Evolutionary conservation across 1,140 invertebrate genomes (phyloP).

Genomic region (Pemphigus obesinymphae): DNA sequence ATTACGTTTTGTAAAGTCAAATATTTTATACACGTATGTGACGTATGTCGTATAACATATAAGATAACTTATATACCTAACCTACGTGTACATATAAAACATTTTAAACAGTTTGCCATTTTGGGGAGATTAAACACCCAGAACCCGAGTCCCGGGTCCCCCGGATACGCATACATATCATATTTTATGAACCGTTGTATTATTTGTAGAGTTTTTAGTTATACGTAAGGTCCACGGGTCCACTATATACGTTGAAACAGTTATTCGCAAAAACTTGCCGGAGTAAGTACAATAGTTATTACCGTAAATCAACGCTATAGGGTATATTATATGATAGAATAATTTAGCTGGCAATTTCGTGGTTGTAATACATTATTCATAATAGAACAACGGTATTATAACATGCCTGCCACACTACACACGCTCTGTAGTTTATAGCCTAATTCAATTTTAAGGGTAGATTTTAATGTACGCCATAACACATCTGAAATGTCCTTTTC

Average conservation of each 20-base stretch:
- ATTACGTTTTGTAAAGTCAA: too few species aligned
- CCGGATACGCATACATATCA: too few species aligned
- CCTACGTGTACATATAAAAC: too few species aligned
- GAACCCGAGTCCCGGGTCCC: too few species aligned
- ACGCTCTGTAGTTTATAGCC: not conserved
- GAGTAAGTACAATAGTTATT: not conserved
- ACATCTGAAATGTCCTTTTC: not conserved
- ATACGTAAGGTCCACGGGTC: not conserved
- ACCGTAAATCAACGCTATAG: constrained; percentile 2
- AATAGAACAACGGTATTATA: constrained; percentile 15
- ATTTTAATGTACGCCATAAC: constrained; percentile 3
- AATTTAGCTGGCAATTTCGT: constrained; percentile 29
- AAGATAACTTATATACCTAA: too few species aligned
- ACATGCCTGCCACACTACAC: not conserved
- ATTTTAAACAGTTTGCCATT: too few species aligned
- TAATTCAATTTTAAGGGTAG: constrained; percentile 1
- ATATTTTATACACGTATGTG: too few species aligned
- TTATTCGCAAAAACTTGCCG: not conserved
- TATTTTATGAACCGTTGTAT: too few species aligned
- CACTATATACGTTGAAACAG: not conserved
- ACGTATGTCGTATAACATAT: too few species aligned
- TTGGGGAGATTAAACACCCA: too few species aligned
- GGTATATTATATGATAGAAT: constrained; percentile 16
- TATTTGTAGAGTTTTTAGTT: too few species aligned
- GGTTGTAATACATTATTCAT: constrained; percentile 27